Evolutionary conservation across 2,113 vertebrate genomes (phyloP).

Genomic region (Pelusios castaneus): DNA sequence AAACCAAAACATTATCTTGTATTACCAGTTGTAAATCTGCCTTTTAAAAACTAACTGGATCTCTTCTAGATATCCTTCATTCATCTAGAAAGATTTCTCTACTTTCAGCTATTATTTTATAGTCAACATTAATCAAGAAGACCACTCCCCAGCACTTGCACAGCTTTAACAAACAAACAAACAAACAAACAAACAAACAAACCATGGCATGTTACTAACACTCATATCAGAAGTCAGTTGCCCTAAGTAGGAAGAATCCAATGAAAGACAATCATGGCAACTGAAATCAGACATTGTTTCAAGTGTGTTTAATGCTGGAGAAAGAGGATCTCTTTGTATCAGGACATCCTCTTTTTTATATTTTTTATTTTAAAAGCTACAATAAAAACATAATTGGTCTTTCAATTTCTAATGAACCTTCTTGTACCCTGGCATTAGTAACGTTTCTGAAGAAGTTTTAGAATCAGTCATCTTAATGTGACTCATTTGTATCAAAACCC

Average conservation of each 20-base stretch:
- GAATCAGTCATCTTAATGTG: not conserved
- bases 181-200: not conserved
- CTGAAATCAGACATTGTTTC: not conserved
- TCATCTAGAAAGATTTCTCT: not conserved
- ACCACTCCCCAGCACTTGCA: not conserved
- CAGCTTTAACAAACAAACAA: not conserved
- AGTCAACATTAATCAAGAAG: not conserved
- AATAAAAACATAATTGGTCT: not conserved
- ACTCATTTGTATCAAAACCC: not conserved
- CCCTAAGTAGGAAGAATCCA: not conserved
- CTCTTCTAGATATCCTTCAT: not conserved
- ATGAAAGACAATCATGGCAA: not conserved
- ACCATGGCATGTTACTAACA: not conserved
- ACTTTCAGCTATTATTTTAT: slow-evolving; percentile 7
- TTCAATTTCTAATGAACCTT: not conserved
- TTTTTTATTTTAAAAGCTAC: not conserved
- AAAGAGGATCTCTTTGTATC: not conserved
- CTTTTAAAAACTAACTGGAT: slow-evolving; percentile 23
- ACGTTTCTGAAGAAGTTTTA: not conserved
- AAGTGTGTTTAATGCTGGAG: not conserved
- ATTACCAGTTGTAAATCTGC: slow-evolving; percentile 13
- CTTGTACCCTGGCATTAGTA: rapidly evolving
- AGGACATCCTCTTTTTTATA: not conserved
- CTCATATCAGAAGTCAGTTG: not conserved
- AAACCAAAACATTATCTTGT: slow-evolving; percentile 36